Evolutionary conservation across 2,888 invertebrate species (phyloP), one percentile per base, ranked within the genome.

Genomic region (Mesorhabditis sp.): DNA sequence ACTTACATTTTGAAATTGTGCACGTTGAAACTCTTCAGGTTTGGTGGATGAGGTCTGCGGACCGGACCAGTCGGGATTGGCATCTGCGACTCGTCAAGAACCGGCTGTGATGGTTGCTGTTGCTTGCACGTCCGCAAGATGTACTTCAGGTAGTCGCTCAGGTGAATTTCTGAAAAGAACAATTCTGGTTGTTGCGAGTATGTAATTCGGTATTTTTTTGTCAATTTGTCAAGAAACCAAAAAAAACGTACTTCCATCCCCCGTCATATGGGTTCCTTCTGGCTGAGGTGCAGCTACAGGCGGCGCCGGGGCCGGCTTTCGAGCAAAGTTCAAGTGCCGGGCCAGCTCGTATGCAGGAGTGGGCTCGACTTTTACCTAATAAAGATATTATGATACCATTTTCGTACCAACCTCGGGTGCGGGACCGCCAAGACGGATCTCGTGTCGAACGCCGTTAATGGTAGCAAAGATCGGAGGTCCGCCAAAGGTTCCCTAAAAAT

Each of bases 371-470:
- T 92, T 92, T 0, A 50, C 58, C 58, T 50, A 50, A 50, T 13
- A 13, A 13, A 13, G 7, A 13, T 50, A n/a, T n/a, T 50, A n/a
- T 50, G n/a, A 50, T n/a, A 50, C 58, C n/a, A 13, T 10, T 13
- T n/a, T 50, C n/a, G 58, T 50, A 50, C 10, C 58, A 50, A 97
- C 95, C 87, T 93, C 93, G 0, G 97, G 97, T 4, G 94, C 91
- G 0, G 94, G 93, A 0, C 95, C 95, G 81, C 92, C 92, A 6
- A 98, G 88, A 82, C 92, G 91, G 1, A 97, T 89, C 64, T 90
- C 88, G 73, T 92, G 90, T n/a, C 91, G 89, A 73, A 91, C 90
- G 2, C 91, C 92, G 71, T 92, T 91, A 58, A 96, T 89, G 63
- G 92, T 91, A 7, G 95, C 91, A 2, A 90, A 90, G 66, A 93